Base-by-base conservation (phyloP, 2,797 vertebrate genomes). In the Leuciscus waleckii region DNA sequence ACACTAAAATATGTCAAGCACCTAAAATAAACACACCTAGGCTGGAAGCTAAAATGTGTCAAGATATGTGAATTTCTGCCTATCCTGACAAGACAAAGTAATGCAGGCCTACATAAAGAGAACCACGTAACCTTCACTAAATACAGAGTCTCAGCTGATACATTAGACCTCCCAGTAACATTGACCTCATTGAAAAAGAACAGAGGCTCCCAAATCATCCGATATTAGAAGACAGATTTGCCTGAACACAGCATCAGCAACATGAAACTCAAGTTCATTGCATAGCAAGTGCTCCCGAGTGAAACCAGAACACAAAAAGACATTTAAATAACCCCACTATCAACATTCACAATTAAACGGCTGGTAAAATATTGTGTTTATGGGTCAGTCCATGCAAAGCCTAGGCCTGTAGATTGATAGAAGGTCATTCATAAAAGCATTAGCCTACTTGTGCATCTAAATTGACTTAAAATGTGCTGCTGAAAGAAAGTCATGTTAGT, bases 181-280 rank as follows among this genome's bases (percentile, higher is more conserved):
- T 88, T 90, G 90, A 89, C 89, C 90, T 91, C 81, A 87, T 88
- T 90, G 87, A 89, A 79, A 83, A 88, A 75, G 54, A 80, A 86
- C 80, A 89, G 71, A 88, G 74, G 75, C 80, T 81, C 46, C 49
- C 76, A 86, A 87, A 76, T 68, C 83, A 87, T 81, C 67, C 16
- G 17, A 76, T 69, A 51, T 81, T 29, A 19, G 32, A 69, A 56
- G 49, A 68, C 43, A 54, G 49, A 63, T 83, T 79, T 73, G 56
- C 75, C 37, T 37, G 82, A 69, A 74, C 41, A 77, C 67, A 61
- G 71, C 35, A 46, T 26, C 74, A 83, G 56, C 74, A 37, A 39
- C 74, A 46, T 58, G 61, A 56, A 54, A 41, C 35, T 70, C 70
- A 67, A 23, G 2, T 37, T 63, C n/a, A n/a, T 29, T 41, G 56